Evolutionary conservation across 2,113 vertebrate species (phyloP).

Genomic region (Myiozetetes cayanensis): DNA sequence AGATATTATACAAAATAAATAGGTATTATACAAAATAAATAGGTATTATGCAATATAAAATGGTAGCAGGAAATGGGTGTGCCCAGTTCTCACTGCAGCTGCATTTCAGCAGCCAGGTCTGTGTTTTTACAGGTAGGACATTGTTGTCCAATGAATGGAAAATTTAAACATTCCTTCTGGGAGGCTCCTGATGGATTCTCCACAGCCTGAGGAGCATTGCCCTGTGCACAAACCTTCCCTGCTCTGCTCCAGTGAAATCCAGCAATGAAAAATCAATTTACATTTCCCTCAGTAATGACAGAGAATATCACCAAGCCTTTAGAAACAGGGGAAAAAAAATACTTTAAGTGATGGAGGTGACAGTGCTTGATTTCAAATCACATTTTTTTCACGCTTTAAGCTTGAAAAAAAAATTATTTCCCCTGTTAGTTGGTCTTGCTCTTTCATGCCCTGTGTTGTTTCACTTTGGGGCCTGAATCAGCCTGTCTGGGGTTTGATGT

Average conservation of each 20-base stretch:
- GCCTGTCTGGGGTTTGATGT: not conserved
- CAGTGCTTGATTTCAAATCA: not conserved
- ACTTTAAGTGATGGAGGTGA: not conserved
- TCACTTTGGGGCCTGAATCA: not conserved
- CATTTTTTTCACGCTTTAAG: not conserved
- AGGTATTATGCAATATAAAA: not conserved
- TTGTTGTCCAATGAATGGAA: not conserved
- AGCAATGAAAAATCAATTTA: not conserved
- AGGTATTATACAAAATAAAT: not conserved
- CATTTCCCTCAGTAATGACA: not conserved
- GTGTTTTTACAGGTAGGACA: not conserved
- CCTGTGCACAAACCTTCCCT: not conserved
- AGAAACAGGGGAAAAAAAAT: not conserved
- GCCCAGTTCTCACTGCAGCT: not conserved
- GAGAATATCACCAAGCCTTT: not conserved
- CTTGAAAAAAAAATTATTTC: not conserved
- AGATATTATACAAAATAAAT: not conserved
- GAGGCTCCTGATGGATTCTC: not conserved
- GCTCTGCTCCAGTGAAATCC: not conserved
- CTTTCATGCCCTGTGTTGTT: not conserved
- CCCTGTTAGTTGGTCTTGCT: not conserved
- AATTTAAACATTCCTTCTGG: not conserved
- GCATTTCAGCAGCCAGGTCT: not conserved
- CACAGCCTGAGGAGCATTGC: not conserved
- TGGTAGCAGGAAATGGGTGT: not conserved